Evolutionary conservation across 2,797 vertebrate species (phyloP), one percentile per base, ranked within the genome.

Genomic region (Chrysocyon brachyurus): DNA sequence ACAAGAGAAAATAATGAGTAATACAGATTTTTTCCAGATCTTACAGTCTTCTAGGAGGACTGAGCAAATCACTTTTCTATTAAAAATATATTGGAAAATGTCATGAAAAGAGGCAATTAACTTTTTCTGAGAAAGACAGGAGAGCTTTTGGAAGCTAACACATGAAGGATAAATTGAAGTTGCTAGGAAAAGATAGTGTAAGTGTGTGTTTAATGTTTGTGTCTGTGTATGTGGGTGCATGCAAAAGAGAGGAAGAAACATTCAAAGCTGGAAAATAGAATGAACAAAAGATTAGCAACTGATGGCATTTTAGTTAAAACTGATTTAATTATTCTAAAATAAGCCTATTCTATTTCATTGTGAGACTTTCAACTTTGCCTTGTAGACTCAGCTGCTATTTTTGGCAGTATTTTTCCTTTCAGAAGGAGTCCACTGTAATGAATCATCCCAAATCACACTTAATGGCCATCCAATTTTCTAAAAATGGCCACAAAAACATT

Each of bases 261-360:
- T 12, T 66, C 63, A 54, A 61, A 68, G 26, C 12, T 59, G 72
- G 54, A 57, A 87, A 68, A 83, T 10, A 49, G 2, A 9, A 33
- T 40, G 24, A 78, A 49, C 21, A 70, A 70, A 66, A 83, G 16
- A 68, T 85, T 56, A 72, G 1, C 72, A 87, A n/a, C 8, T 82
- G 36, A 64, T 15, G 6, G 12, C 19, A 0, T 40, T 66, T 64
- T 26, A 86, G 33, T 54, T 56, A 87, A 77, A 26, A 66, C 40
- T 81, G n/a, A 77, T 77, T 52, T 68, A 54, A 77, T 78, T 78
- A 88, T 84, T 70, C 46, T 84, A 88, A 70, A 88, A 57, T 66
- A 81, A 54, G 31, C 14, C 22, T 63, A 28, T 49, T 52, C 2
- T 36, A 21, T 14, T 63, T 96, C 2, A 79, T 73, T 46, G 22